A percentile compares a stretch with the other conserved stretches of the same genome.
Conservation (phyloP, 2,888 invertebrate species). For the Oxycera nigricornis region DNA sequence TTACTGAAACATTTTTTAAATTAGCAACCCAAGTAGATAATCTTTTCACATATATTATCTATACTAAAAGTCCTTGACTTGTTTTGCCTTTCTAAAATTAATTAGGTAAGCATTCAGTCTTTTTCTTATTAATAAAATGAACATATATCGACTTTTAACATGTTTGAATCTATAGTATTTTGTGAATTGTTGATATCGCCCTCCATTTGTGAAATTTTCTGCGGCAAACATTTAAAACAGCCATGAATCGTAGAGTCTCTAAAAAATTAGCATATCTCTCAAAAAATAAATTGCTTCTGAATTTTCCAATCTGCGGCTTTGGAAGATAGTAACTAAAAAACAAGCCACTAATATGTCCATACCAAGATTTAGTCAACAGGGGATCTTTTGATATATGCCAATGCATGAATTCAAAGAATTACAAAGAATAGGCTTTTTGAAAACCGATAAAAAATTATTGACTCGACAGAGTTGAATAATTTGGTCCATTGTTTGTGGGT, state of each 20-base stretch:
- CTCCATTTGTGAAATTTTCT: not conserved
- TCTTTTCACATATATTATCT: not conserved
- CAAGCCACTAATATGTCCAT: not conserved
- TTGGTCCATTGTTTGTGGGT: no score
- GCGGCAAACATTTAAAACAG: not conserved
- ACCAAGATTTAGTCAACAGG: not conserved
- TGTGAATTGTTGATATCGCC: not conserved
- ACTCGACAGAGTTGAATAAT: no score
- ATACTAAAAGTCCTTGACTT: not conserved
- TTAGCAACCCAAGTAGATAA: not conserved
- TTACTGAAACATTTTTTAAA: not conserved
- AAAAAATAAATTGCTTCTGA: slow-evolving; percentile 6
- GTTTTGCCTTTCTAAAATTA: not conserved
- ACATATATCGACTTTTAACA: no score
- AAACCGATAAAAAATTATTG: no score
- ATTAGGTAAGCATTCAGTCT: no score
- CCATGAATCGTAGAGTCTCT: not conserved
- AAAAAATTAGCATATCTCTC: not conserved
- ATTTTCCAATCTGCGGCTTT: not conserved
- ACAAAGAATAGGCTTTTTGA: not conserved
- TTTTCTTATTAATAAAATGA: no score
- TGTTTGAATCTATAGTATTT: no score
- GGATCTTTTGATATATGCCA: not conserved
- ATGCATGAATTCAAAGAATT: not conserved
- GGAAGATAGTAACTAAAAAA: not conserved